Evolutionary conservation across 2,888 invertebrate species (phyloP), one percentile per base, ranked within the genome.

Genomic region (Agrochola litura): DNA sequence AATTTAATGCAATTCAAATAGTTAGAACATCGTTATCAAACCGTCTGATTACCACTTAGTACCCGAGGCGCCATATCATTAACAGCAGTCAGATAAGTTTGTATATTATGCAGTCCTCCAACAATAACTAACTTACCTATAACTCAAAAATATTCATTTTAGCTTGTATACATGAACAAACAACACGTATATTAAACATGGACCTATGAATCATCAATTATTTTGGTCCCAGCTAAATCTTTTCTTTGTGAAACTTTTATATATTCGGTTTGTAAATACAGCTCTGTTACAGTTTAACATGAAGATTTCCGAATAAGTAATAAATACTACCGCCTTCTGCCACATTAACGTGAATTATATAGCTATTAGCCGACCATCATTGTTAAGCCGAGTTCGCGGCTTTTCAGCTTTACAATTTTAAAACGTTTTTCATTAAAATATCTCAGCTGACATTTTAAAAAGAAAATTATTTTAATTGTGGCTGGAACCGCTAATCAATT

Each of bases 271-370:
- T 66, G 63, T 83, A 83, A 76, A 66, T 60, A 81, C 82, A 66
- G 76, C 76, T 76, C 82, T 82, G 60, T 74, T 75, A 56, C 60
- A 19, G 72, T 58, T 56, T 43, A 60, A 66, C 37, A 49, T 70
- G 54, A 72, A 81, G 72, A 86, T 79, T 76, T 76, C 58, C 49
- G 61, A 71, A 75, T 64, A 75, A 74, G 72, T 67, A 76, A 84
- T 73, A 77, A 86, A 81, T 76, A 74, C 67, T 73, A 71, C 75
- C 60, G 64, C 56, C 69, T 73, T 74, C 41, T 76, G 76, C 76
- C 79, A 78, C 74, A 79, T 79, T 86, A 83, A 73, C 66, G 25
- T 86, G 76, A 79, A 83, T 86, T 86, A 86, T 79, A 76, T 63
- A 83, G 61, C 83, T 73, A 61, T 86, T 86, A 75, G 56, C 74